phyloP scores from a whole-genome alignment of 2,797 vertebrate genomes.

The Mormyrus hasselquistii region DNA sequence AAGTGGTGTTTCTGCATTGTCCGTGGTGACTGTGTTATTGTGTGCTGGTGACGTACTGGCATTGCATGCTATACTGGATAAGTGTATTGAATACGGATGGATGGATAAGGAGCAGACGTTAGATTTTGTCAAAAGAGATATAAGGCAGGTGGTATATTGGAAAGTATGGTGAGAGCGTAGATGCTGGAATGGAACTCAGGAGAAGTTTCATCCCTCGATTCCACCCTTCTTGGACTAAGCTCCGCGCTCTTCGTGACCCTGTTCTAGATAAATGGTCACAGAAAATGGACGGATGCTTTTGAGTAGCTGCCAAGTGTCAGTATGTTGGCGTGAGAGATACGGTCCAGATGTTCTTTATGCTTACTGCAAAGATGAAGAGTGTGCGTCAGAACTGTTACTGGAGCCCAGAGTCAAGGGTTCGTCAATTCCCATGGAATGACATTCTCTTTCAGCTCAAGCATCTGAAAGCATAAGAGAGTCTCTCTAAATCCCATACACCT shows the following conservation, averaged over 20 bases:
- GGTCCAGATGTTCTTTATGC: not conserved
- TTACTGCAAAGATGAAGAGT: not conserved
- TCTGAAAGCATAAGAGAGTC: not conserved
- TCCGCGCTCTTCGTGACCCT: not conserved
- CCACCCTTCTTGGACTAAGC: not conserved
- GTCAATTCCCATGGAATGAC: not conserved
- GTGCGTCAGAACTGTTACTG: not conserved
- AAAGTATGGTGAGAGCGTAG: not conserved
- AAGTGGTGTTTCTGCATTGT: not conserved
- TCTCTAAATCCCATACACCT: conserved; percentile 4
- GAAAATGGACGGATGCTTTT: not conserved
- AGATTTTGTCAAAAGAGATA: not conserved
- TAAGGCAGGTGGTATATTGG: not conserved
- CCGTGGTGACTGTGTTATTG: not conserved
- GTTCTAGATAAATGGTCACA: not conserved
- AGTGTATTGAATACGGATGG: not conserved
- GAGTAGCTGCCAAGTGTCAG: conserved; percentile 1
- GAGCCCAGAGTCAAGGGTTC: not conserved
- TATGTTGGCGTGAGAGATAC: not conserved
- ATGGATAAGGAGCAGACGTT: not conserved
- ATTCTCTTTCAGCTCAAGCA: not conserved
- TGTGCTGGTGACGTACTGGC: not conserved
- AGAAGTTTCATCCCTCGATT: not conserved
- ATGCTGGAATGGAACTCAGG: conserved; percentile 26
- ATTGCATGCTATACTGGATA: not conserved